Evolutionary conservation across 1,140 invertebrate species (phyloP).

Genomic region (Epicauta chinensis): DNA sequence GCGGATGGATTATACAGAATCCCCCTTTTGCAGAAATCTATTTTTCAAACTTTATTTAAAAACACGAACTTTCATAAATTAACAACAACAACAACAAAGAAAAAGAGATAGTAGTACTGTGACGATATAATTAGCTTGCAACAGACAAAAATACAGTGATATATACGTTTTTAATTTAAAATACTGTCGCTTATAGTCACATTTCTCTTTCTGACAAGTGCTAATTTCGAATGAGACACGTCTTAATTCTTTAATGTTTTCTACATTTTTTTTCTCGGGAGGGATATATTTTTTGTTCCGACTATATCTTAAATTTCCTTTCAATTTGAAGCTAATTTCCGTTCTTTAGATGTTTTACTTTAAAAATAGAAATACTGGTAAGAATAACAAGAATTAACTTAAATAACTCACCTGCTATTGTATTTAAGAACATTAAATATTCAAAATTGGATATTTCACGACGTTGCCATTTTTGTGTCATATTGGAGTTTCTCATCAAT

Average conservation of each 20-base stretch:
- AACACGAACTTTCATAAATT: no score
- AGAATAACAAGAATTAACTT: no score
- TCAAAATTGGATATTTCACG: slow-evolving; percentile 99
- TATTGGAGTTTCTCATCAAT: slow-evolving; percentile 97
- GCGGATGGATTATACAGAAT: slow-evolving; percentile 11
- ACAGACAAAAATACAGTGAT: slow-evolving; percentile 16
- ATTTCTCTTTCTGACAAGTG: slow-evolving; percentile 26
- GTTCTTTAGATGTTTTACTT: not conserved
- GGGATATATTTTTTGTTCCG: slow-evolving; percentile 11
- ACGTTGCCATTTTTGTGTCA: slow-evolving; percentile 99
- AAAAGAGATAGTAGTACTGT: not conserved
- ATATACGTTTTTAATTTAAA: slow-evolving; percentile 34
- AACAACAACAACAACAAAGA: no score
- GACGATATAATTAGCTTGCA: slow-evolving; percentile 1
- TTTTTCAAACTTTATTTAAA: no score
- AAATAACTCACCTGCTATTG: slow-evolving; percentile 80
- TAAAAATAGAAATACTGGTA: no score
- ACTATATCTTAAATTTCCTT: slow-evolving; percentile 24
- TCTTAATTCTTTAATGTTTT: slow-evolving; percentile 9
- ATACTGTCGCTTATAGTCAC: slow-evolving; percentile 2
- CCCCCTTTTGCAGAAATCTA: not conserved
- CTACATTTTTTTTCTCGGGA: not conserved
- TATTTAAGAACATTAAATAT: slow-evolving; percentile 99
- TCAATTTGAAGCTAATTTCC: slow-evolving; percentile 1
- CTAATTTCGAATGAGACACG: slow-evolving; percentile 33